These are phyloP conservation scores for Pseudomugil tenellus DNA, from an alignment of 2,797 vertebrate genomes.

Conservation along the genomic window DNA sequence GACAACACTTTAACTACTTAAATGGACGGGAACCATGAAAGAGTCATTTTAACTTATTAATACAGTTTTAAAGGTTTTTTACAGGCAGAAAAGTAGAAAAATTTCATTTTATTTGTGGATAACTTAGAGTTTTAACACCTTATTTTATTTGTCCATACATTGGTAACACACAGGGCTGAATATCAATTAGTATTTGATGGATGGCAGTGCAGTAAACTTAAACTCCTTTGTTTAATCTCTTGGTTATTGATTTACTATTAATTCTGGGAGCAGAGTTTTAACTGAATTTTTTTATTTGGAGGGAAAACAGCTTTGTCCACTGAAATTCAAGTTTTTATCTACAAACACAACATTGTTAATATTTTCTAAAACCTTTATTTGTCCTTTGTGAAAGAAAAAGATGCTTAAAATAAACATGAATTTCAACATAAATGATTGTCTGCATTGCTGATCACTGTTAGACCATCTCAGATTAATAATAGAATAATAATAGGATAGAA, in stretches of 20 bases:
- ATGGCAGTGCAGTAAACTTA: constrained; percentile 41
- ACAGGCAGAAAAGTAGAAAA: constrained; percentile 16
- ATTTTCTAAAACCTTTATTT: background rate
- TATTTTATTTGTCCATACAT: constrained; percentile 49
- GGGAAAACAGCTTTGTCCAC: constrained; percentile 14
- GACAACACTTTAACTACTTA: constrained; percentile 14
- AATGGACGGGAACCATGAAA: constrained; percentile 50
- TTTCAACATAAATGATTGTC: background rate
- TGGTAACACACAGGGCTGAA: constrained; percentile 22
- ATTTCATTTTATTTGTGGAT: constrained; percentile 21
- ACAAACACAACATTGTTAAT: background rate
- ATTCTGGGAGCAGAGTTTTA: constrained; percentile 36
- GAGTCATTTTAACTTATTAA: constrained; percentile 30
- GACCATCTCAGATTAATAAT: too few species aligned
- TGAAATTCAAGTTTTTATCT: background rate
- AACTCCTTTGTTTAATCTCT: constrained; percentile 36
- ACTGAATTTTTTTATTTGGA: constrained; percentile 45
- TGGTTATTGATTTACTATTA: constrained; percentile 56
- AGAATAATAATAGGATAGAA: too few species aligned
- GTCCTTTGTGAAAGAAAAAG: background rate
- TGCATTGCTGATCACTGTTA: background rate
- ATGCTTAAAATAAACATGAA: background rate
- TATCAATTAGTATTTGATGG: constrained; percentile 27
- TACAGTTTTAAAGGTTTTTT: constrained; percentile 32
- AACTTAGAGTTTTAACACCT: constrained; percentile 24